Base-by-base conservation (phyloP, 1,140 invertebrate species). In the Lysiphlebus fabarum region DNA sequence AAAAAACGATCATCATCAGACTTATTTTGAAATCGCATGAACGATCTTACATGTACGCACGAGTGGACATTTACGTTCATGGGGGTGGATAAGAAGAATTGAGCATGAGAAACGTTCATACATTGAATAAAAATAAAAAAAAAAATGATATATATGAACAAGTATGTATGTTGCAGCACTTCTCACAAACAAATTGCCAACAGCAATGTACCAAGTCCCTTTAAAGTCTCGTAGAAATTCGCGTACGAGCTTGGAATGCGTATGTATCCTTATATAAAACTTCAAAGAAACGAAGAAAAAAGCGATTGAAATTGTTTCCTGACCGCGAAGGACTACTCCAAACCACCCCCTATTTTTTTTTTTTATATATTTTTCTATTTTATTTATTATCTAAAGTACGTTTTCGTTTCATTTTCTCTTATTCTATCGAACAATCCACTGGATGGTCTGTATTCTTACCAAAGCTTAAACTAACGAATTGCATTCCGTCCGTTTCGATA, bases 281-380 rank as follows among this genome's bases (percentile, higher is more conserved):
- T 74, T 74, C 72, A 74, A 74, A 74, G 72, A 67, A 59, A 59
- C 62, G 58, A 64, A 53, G 61, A 50, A 61, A 59, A 68, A 70
- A 44, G 40, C 70, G 71, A 74, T 74, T 74, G 74, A 76, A 76
- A 76, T 76, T 76, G 74, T 75, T 76, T 73, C 68, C 43, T 47
- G 64, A 58, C 61, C 62, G 53, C 56, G 41, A 48, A 58, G 17
- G 17, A 26, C 17, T 26, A 26, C 17, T 26, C 2, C 17, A 26
- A 26, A 26, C 17, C 17, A 26, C 17, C 17, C 17, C 17, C 17
- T 26, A 1, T 26, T 26, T 26, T 26, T 26, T n/a, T 17, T 1
- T 17, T 26, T 26, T 26, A 26, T 26, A 26, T 26, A 26, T 26
- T 26, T 26, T 26, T 26, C 17, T n/a, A 26, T 26, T 26, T 26